Evolutionary conservation across 2,797 vertebrate genomes (phyloP), one percentile per base, ranked within the genome.

Genomic region (Semaprochilodus insignis): DNA sequence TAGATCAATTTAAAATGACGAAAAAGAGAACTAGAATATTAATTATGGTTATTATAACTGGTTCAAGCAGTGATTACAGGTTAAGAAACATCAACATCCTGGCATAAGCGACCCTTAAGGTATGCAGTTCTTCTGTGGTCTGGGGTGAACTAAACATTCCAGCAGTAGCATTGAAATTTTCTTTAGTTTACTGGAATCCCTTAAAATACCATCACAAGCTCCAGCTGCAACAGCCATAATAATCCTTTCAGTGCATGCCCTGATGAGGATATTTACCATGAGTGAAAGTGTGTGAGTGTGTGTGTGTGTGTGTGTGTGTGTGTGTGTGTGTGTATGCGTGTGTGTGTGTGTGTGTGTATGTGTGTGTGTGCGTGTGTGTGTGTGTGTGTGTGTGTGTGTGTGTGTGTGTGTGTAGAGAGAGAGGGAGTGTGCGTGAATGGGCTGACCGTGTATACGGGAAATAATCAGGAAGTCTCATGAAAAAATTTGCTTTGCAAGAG

Each of bases 151-250:
- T 2, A 21, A 78, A 51, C 74, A 71, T 75, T 77, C 72, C 77
- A 73, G 65, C 34, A 79, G 62, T 8, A 76, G 78, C 48, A 51
- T 60, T 82, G 70, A 73, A 79, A 82, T 34, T 72, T 25, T 74
- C 72, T 80, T 79, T 63, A 82, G 76, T 73, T 85, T 70, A 60
- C 74, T 73, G 52, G 80, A 85, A 85, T 85, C 79, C 79, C 72
- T 77, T 77, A 85, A 81, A 81, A 59, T 59, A 73, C 77, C 72
- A 51, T 70, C 36, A n/a, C 44, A 73, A 54, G 60, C 60, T 63
- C 34, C 51, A 67, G 71, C 65, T 74, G 84, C 19, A 40, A 79
- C 80, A 82, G 80, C 81, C 51, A 78, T 74, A 82, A 82, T 82
- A 82, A 82, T 79, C 76, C 80, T 25, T 82, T 82, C 44, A 80